phyloP scores from a whole-genome alignment of 2,797 vertebrate genomes.

The Macropus fuliginosus region DNA sequence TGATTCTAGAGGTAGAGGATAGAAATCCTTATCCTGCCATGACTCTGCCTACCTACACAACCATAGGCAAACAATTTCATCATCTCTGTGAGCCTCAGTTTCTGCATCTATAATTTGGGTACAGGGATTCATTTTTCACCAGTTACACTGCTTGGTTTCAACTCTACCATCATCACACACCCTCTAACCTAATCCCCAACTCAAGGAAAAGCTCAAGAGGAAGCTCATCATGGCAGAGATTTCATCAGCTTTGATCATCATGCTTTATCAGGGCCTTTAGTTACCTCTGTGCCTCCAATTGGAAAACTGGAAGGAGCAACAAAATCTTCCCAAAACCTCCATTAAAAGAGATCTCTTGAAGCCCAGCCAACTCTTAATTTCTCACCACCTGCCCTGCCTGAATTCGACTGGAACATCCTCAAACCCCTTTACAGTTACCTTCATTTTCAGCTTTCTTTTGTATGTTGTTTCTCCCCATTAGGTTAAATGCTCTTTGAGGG shows the following conservation, averaged over 20 bases:
- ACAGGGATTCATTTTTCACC: constrained; percentile 17
- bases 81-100: not conserved
- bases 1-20: too few species aligned
- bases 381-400: not conserved
- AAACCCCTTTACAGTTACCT: not conserved
- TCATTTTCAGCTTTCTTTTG: not conserved
- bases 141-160: not conserved
- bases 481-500: not conserved
- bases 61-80: not conserved
- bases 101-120: constrained; percentile 19
- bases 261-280: not conserved
- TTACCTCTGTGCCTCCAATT: not conserved
- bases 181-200: not conserved
- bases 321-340: not conserved
- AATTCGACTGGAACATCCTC: not conserved
- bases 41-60: not conserved
- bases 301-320: not conserved
- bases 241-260: not conserved
- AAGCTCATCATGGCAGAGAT: not conserved
- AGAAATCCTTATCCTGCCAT: too few species aligned
- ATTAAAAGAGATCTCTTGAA: not conserved
- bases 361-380: too few species aligned
- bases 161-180: not conserved
- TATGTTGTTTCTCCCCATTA: not conserved
- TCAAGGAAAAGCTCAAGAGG: not conserved